Evolutionary conservation across 2,888 invertebrate species (phyloP).

Genomic region (Idaea straminata): DNA sequence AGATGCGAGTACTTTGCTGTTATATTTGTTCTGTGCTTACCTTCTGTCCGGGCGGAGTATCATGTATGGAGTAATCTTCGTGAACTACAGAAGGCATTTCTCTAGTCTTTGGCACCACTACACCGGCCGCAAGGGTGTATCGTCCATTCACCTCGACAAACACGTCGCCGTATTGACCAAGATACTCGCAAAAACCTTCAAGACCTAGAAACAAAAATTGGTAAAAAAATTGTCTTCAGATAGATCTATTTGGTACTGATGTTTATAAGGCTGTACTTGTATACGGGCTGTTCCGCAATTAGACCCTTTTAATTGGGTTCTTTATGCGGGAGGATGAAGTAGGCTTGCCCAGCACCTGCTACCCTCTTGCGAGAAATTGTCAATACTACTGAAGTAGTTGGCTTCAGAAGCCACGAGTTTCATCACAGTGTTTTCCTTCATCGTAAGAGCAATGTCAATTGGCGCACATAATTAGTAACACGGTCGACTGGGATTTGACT

Average conservation of each 20-base stretch:
- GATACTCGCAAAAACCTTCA: conserved; percentile 50
- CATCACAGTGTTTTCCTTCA: too few species aligned
- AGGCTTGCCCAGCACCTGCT: too few species aligned
- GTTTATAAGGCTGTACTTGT: too few species aligned
- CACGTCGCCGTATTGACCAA: conserved; percentile 52
- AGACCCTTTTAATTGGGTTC: too few species aligned
- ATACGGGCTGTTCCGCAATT: too few species aligned
- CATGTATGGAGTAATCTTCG: conserved; percentile 67
- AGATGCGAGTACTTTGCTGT: too few species aligned
- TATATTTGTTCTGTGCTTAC: conserved; percentile 31
- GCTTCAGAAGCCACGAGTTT: too few species aligned
- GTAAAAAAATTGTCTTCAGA: not conserved
- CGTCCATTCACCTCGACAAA: conserved; percentile 38
- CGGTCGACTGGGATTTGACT: not conserved
- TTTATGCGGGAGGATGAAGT: too few species aligned
- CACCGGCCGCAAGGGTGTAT: conserved; percentile 51
- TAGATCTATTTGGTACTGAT: not conserved
- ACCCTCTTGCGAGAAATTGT: too few species aligned
- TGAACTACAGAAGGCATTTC: conserved; percentile 27
- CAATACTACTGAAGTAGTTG: too few species aligned
- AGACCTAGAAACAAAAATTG: conserved; percentile 38
- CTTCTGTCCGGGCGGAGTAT: conserved; percentile 76
- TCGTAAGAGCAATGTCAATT: too few species aligned
- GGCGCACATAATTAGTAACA: too few species aligned
- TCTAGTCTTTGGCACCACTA: conserved; percentile 44